Evolutionary conservation across 2,113 vertebrate species (phyloP).

Genomic region (Callopanchax toddi): DNA sequence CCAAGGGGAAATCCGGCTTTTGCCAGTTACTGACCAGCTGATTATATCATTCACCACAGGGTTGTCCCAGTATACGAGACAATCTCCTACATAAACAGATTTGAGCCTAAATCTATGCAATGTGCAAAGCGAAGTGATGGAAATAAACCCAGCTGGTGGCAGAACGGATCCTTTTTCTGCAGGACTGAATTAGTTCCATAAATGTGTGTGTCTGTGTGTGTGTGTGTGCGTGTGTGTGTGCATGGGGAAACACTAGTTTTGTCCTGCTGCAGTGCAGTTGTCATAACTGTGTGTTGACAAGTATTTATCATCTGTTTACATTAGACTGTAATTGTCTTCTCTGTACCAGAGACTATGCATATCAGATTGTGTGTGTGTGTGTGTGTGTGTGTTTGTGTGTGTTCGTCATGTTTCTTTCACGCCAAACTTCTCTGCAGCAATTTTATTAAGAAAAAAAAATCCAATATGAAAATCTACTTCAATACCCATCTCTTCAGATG

Average conservation of each 20-base stretch:
- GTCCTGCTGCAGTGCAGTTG: slow-evolving; percentile 44
- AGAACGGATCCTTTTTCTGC: slow-evolving; percentile 20
- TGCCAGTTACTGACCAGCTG: slow-evolving; percentile 64
- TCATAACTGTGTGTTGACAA: slow-evolving; percentile 19
- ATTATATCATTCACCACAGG: slow-evolving; percentile 64
- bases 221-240: slow-evolving; percentile 8
- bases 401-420: slow-evolving; percentile 13
- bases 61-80: slow-evolving; percentile 33
- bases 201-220: slow-evolving; percentile 18
- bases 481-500: slow-evolving; percentile 28
- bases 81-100: slow-evolving; percentile 9
- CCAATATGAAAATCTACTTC: slow-evolving; percentile 42
- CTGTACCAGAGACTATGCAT: not conserved
- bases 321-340: slow-evolving; percentile 28
- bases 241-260: slow-evolving; percentile 20
- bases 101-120: slow-evolving; percentile 24
- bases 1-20: slow-evolving; percentile 66
- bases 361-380: not conserved
- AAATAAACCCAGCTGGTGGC: slow-evolving; percentile 12
- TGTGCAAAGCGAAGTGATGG: not conserved
- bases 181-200: slow-evolving; percentile 15
- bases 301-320: slow-evolving; percentile 1
- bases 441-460: slow-evolving; percentile 48
- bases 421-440: slow-evolving; percentile 30
- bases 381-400: slow-evolving; percentile 1